phyloP scores from a whole-genome alignment of 2,888 invertebrate species.

The Linnaemya vulpina region DNA sequence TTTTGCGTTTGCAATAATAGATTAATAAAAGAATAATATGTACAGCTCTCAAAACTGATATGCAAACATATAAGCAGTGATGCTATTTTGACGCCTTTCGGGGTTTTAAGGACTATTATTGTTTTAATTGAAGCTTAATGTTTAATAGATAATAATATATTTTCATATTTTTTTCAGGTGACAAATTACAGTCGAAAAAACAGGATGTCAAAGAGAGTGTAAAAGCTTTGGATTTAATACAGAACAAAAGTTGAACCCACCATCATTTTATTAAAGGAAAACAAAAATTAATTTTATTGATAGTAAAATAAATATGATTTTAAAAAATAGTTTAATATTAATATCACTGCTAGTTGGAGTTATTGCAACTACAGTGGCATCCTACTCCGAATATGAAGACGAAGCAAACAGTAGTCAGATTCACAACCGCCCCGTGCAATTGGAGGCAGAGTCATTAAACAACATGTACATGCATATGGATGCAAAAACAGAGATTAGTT shows the following conservation, averaged over 20 bases:
- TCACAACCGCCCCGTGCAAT: constrained; percentile 69
- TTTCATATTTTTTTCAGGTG: constrained; percentile 55
- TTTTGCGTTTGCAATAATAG: no score
- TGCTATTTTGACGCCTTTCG: no score
- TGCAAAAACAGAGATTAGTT: constrained; percentile 56
- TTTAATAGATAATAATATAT: constrained; percentile 19
- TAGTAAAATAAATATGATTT: constrained; percentile 50
- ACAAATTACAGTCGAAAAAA: not conserved
- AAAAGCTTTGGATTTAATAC: not conserved
- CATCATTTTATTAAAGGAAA: not conserved
- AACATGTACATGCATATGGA: constrained; percentile 60
- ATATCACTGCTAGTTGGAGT: constrained; percentile 50
- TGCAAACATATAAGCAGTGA: no score
- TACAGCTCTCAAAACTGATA: not conserved
- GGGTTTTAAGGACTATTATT: no score
- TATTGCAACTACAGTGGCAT: constrained; percentile 2
- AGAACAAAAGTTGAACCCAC: not conserved
- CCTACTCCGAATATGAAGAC: constrained; percentile 48
- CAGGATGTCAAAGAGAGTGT: constrained; percentile 45
- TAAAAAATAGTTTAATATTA: constrained; percentile 33
- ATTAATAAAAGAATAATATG: no score
- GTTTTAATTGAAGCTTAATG: no score
- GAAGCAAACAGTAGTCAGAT: constrained; percentile 16
- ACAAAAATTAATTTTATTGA: not conserved
- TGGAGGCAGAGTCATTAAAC: constrained; percentile 74